phyloP scores from a whole-genome alignment of 2,888 invertebrate species.

The Petrophora chlorosata region DNA sequence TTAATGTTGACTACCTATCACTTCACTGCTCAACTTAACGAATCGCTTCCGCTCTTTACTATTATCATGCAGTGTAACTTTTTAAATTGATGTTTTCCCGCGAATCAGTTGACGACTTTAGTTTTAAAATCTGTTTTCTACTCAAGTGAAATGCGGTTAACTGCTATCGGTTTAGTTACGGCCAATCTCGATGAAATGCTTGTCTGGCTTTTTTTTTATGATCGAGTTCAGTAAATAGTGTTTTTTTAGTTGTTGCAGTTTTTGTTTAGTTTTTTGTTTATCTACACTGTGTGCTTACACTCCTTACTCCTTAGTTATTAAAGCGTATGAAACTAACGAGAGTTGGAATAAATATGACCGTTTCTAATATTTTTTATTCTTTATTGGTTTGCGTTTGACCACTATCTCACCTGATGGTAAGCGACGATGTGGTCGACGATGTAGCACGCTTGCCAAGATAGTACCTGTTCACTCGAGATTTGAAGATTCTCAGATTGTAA shows the following conservation, averaged over 20 bases:
- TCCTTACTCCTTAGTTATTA: not conserved
- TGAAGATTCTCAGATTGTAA: too few species aligned
- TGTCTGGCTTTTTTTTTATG: conserved; percentile 14
- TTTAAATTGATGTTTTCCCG: conserved; percentile 63
- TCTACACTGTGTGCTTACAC: too few species aligned
- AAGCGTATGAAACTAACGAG: conserved; percentile 3
- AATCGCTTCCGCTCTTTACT: conserved; percentile 42
- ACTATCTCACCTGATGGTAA: too few species aligned
- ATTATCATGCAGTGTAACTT: conserved; percentile 58
- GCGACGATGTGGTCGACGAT: too few species aligned
- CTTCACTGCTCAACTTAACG: conserved; percentile 49
- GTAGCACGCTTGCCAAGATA: too few species aligned
- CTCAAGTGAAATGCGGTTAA: conserved; percentile 48
- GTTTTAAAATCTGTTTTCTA: conserved; percentile 60
- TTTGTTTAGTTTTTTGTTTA: not conserved
- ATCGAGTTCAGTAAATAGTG: conserved; percentile 1
- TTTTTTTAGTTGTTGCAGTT: not conserved
- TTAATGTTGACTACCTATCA: conserved; percentile 33
- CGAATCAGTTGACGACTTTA: conserved; percentile 54
- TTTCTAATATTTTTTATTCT: too few species aligned
- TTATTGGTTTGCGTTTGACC: too few species aligned
- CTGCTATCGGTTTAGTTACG: conserved; percentile 38
- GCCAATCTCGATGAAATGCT: conserved; percentile 23
- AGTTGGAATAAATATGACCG: conserved; percentile 9
- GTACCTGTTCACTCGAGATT: too few species aligned